phyloP scores from a whole-genome alignment of 2,113 vertebrate genomes.

The Toxostoma redivivum region DNA sequence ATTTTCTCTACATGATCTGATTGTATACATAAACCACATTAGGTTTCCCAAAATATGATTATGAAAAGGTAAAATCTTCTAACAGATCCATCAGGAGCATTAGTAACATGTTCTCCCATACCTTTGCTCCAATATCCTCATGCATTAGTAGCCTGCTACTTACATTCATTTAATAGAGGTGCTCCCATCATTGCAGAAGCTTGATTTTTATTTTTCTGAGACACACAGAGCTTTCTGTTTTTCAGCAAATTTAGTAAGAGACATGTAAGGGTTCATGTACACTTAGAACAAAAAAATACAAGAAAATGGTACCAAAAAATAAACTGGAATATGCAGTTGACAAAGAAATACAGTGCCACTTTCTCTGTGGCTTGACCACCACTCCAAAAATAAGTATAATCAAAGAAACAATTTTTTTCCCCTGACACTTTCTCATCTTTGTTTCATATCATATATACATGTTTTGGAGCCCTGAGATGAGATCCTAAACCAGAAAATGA shows the following conservation, averaged over 20 bases:
- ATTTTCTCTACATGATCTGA: neutral
- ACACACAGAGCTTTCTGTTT: neutral
- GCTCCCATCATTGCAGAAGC: neutral
- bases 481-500: neutral
- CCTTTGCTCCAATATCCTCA: neutral
- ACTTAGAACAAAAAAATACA: neutral
- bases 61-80: neutral
- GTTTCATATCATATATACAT: neutral
- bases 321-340: neutral
- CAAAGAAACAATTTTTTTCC: neutral
- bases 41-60: neutral
- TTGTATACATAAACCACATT: neutral
- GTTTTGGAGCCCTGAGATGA: neutral
- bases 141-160: neutral
- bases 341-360: neutral
- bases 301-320: neutral
- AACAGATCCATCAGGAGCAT: neutral
- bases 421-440: neutral
- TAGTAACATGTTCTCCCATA: neutral
- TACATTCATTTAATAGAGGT: neutral
- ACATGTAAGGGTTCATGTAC: neutral
- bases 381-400: neutral
- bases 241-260: constrained; percentile 5
- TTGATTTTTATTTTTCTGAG: neutral
- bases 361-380: neutral